Conservation (phyloP, 1,140 invertebrate species). For the Danaus melanippus region DNA sequence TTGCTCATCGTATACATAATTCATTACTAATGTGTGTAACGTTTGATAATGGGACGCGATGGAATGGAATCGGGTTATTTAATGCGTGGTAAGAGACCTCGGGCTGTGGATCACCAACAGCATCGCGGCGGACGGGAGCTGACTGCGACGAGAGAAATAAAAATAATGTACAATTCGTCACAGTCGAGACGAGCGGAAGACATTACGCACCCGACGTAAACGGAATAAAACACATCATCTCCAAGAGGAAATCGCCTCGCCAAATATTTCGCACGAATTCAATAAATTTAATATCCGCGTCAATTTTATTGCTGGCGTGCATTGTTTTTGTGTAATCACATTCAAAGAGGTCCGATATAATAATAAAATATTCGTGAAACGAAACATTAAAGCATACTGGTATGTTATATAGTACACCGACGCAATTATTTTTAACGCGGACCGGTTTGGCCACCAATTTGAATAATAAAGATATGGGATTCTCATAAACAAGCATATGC, state of each 20-base stretch:
- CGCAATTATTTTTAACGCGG: conserved; percentile 45
- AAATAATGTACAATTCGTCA: neutral
- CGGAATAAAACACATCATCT: too few species aligned
- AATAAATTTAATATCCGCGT: too few species aligned
- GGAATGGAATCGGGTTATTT: too few species aligned
- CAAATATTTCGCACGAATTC: too few species aligned
- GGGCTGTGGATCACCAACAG: neutral
- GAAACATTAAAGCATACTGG: too few species aligned
- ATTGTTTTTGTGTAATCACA: neutral
- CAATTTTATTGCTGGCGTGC: neutral
- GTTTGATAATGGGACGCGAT: too few species aligned
- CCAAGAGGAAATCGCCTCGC: too few species aligned
- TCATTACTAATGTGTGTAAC: neutral
- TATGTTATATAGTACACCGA: conserved; percentile 30
- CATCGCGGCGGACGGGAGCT: neutral
- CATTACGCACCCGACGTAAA: too few species aligned
- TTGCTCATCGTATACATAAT: conserved; percentile 3
- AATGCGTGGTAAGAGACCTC: neutral
- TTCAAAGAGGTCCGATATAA: too few species aligned
- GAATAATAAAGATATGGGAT: conserved; percentile 62
- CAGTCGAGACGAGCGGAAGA: too few species aligned
- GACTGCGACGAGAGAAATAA: neutral
- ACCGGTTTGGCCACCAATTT: conserved; percentile 50
- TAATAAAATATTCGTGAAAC: too few species aligned
- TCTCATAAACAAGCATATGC: conserved; percentile 60